Percentiles rank a stretch among this genome's conserved stretches.
phyloP scores from a whole-genome alignment of 2,888 invertebrate species.

The Ecliptopera silaceata region DNA sequence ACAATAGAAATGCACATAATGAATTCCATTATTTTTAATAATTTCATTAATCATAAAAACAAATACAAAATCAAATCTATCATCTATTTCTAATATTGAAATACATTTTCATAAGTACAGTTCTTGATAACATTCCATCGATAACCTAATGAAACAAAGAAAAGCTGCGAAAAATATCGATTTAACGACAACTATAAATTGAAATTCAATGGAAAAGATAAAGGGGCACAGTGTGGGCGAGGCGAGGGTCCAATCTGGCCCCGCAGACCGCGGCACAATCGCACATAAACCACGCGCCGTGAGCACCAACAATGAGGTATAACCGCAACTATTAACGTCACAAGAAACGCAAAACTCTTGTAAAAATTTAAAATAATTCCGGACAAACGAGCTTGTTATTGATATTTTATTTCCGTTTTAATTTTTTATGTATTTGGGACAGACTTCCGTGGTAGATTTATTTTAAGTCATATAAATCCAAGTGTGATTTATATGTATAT shows the following conservation, averaged over 20 bases:
- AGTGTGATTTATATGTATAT: too few species aligned
- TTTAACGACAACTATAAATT: slow-evolving; percentile 58
- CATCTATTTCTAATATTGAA: neutral
- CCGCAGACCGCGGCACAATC: slow-evolving; percentile 58
- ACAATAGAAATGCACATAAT: too few species aligned
- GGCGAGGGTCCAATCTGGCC: slow-evolving; percentile 38
- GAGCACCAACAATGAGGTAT: slow-evolving; percentile 63
- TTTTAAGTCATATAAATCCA: neutral
- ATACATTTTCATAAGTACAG: slow-evolving; percentile 1
- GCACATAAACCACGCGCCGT: slow-evolving; percentile 68
- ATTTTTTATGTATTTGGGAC: slow-evolving; percentile 24
- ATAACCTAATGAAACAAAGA: slow-evolving; percentile 44
- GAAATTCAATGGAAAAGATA: slow-evolving; percentile 54
- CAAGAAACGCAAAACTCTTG: slow-evolving; percentile 33
- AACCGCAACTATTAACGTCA: slow-evolving; percentile 55
- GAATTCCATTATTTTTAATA: neutral
- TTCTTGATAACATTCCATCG: slow-evolving; percentile 32
- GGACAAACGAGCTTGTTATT: slow-evolving; percentile 73
- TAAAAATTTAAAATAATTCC: slow-evolving; percentile 56
- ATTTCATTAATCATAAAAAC: neutral
- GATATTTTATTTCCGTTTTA: slow-evolving; percentile 60
- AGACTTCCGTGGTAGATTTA: slow-evolving; percentile 1
- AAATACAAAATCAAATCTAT: neutral
- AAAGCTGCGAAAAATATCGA: slow-evolving; percentile 54
- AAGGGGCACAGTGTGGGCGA: slow-evolving; percentile 40